Percentiles rank a stretch among this genome's conserved stretches.
These are phyloP conservation scores for Atta texana DNA, from an alignment of 1,140 invertebrate genomes.

Conservation along the genomic window DNA sequence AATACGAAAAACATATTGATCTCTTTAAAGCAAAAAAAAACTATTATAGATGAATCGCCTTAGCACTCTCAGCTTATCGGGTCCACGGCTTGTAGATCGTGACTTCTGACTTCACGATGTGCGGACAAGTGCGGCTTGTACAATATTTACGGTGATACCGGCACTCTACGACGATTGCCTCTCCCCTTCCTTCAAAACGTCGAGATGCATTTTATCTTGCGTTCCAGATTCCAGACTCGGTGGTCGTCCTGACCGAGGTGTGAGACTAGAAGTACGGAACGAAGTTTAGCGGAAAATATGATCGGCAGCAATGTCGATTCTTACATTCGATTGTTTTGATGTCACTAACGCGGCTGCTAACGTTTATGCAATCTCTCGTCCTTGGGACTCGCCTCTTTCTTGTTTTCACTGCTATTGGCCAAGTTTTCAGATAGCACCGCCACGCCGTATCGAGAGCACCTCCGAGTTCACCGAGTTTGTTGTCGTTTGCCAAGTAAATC, in stretches of 20 bases:
- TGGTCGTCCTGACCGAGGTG: neutral
- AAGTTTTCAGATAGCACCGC: conserved; percentile 78
- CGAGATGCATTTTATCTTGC: conserved; percentile 41
- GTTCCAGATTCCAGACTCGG: neutral
- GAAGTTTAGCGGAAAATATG: conserved; percentile 26
- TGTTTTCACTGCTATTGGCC: conserved; percentile 79
- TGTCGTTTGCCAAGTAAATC: conserved; percentile 78
- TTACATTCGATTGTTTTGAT: conserved; percentile 77
- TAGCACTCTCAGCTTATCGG: conserved; percentile 28
- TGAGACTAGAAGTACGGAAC: neutral
- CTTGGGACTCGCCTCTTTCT: conserved; percentile 72
- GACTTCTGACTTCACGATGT: conserved; percentile 1
- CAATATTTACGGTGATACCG: conserved; percentile 49
- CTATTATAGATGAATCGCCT: neutral
- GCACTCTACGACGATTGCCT: conserved; percentile 58
- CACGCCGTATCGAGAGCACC: conserved; percentile 77
- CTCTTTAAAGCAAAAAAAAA: neutral
- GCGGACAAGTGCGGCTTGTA: conserved; percentile 45
- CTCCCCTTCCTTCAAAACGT: conserved; percentile 13
- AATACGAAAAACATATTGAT: neutral
- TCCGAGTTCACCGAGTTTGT: conserved; percentile 72
- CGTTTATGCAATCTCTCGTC: conserved; percentile 69
- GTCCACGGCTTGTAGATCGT: conserved; percentile 16
- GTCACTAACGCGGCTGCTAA: conserved; percentile 74
- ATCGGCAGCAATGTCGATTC: conserved; percentile 39